Evolutionary conservation across 2,888 invertebrate species (phyloP), one percentile per base, ranked within the genome.

Genomic region (Gonocerus acuteangulatus): DNA sequence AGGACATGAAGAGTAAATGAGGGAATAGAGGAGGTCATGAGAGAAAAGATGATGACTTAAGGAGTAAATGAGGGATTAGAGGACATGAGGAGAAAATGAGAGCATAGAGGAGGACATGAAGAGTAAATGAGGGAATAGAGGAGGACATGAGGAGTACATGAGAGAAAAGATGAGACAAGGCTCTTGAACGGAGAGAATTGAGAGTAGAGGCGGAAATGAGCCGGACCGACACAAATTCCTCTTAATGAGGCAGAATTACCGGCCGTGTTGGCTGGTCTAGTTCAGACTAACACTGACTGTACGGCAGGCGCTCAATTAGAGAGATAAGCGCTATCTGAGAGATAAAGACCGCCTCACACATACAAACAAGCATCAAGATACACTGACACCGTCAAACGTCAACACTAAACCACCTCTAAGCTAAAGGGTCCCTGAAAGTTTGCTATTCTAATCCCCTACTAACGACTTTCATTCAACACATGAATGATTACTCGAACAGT

Each of bases 181-280:
- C 39, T n/a, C 39, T 39, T 39, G 39, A 39, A 3, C n/a, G 7
- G n/a, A n/a, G 3, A 4, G 39, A 39, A 39, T 39, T 13, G n/a
- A 13, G 15, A 39, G 39, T 11, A 39, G 4, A n/a, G 13, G 39
- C n/a, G n/a, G 39, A 39, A 39, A 15, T n/a, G 39, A 15, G 39
- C 39, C n/a, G n/a, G 39, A 39, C 39, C 4, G n/a, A 32, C 21
- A 54, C 54, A 54, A 54, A 54, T 54, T 36, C 23, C 21, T 39
- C 42, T 54, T 51, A 54, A 54, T 54, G 54, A 54, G 54, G 9
- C 54, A 54, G 54, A 54, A 54, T 54, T 54, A 54, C 21, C 22
- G 15, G n/a, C 13, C 27, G 27, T 6, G 27, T 7, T 7, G 9
- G 6, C 16, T 2, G 47, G 19, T 3, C 57, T 9, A 22, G n/a